These are phyloP conservation scores for Phycodurus eques DNA, from an alignment of 2,113 vertebrate genomes.

Conservation along the genomic window DNA sequence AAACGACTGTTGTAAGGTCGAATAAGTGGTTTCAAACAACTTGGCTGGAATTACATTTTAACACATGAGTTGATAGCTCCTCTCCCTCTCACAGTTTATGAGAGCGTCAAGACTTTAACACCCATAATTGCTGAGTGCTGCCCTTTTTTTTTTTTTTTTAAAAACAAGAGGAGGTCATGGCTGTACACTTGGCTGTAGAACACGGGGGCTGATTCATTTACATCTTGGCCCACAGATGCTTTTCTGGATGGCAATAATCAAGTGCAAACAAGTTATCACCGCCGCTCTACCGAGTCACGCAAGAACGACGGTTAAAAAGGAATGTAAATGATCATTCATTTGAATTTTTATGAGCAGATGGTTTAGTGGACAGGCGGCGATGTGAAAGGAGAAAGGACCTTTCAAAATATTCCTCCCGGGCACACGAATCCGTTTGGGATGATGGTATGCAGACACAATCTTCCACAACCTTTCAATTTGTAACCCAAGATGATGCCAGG, in stretches of 20 bases:
- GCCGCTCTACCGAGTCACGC: constrained; percentile 49
- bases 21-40: constrained; percentile 7
- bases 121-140: constrained; percentile 57
- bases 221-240: constrained; percentile 47
- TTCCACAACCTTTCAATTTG: background rate
- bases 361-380: constrained; percentile 5
- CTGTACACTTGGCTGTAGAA: constrained; percentile 51
- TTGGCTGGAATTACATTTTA: constrained; percentile 31
- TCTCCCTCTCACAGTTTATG: constrained; percentile 26
- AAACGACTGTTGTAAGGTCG: constrained; percentile 10
- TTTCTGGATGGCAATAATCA: constrained; percentile 44
- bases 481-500: background rate
- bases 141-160: constrained; percentile 20
- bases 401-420: constrained; percentile 9
- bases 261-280: constrained; percentile 58
- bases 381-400: background rate
- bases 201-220: constrained; percentile 45
- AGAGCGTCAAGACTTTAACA: constrained; percentile 43
- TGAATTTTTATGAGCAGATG: constrained; percentile 26
- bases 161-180: constrained; percentile 32
- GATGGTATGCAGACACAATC: background rate
- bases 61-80: constrained; percentile 23
- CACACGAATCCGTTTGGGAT: constrained; percentile 8
- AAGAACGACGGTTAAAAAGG: constrained; percentile 49
- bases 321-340: constrained; percentile 42